Percentiles rank a stretch among this genome's conserved stretches.
These are phyloP conservation scores for Tapirus terrestris DNA, from an alignment of 2,113 vertebrate genomes.

Conservation along the genomic window DNA sequence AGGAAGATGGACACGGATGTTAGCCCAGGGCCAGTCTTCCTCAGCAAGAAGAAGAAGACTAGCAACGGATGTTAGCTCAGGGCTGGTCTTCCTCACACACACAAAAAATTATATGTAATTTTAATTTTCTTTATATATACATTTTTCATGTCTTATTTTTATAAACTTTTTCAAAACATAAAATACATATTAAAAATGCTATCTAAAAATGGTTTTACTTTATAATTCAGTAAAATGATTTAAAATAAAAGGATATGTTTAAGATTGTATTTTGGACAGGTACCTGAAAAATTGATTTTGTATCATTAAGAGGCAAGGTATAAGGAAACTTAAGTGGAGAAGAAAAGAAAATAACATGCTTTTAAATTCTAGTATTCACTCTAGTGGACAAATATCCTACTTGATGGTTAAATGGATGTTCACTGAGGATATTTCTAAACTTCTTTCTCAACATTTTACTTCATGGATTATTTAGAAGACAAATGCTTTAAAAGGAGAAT, in stretches of 20 bases:
- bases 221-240: slow-evolving; percentile 1
- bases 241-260: slow-evolving; percentile 13
- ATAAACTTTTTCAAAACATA: background rate
- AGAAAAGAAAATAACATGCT: background rate
- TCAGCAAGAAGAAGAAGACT: too few species aligned
- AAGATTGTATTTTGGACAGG: background rate
- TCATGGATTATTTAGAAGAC: slow-evolving; percentile 25
- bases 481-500: background rate
- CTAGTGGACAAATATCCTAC: background rate
- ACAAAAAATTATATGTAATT: background rate
- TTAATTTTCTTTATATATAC: slow-evolving; percentile 3
- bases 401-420: background rate
- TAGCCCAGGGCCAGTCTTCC: too few species aligned
- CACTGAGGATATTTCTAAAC: slow-evolving; percentile 3
- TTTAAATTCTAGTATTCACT: slow-evolving; percentile 50
- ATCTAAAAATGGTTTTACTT: slow-evolving; percentile 12
- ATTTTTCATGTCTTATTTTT: background rate
- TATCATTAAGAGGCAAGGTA: background rate
- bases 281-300: slow-evolving; percentile 5
- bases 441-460: slow-evolving; percentile 48
- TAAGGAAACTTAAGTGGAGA: background rate
- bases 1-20: too few species aligned
- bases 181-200: background rate
- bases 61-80: too few species aligned
- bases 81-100: too few species aligned